These are phyloP conservation scores for Opisthograptis luteolata DNA, from an alignment of 2,888 invertebrate species.

Conservation along the genomic window DNA sequence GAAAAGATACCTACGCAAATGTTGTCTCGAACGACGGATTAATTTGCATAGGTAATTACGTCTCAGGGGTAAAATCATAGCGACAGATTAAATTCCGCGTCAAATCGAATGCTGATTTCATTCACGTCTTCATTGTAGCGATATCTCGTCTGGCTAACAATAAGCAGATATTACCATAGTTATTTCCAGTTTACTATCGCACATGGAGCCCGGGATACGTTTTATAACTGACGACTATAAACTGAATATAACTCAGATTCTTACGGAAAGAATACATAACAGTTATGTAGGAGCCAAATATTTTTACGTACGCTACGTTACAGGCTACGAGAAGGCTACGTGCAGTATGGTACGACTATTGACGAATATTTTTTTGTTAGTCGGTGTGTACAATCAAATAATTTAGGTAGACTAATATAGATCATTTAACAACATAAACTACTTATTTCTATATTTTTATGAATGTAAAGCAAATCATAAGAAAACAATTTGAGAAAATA, in stretches of 20 bases:
- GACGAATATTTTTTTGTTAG: too few species aligned
- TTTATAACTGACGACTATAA: conserved; percentile 60
- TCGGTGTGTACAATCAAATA: too few species aligned
- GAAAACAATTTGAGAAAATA: too few species aligned
- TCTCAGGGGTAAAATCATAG: not conserved
- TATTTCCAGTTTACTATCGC: conserved; percentile 57
- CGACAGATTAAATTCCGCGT: not conserved
- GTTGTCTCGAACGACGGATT: too few species aligned
- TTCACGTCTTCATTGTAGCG: conserved; percentile 1
- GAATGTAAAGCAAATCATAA: too few species aligned
- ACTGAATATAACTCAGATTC: conserved; percentile 57
- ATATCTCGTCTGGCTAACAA: conserved; percentile 43
- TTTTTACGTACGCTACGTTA: not conserved
- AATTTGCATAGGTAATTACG: not conserved
- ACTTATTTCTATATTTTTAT: too few species aligned
- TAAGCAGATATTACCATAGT: conserved; percentile 46
- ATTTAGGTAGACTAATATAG: too few species aligned
- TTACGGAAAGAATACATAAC: conserved; percentile 58
- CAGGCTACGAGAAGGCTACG: too few species aligned
- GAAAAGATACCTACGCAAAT: too few species aligned
- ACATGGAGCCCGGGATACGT: conserved; percentile 49
- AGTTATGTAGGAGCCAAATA: conserved; percentile 35
- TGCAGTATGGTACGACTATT: too few species aligned
- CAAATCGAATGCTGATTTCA: conserved; percentile 5
- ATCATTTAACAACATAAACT: too few species aligned